Evolutionary conservation across 1,140 invertebrate species (phyloP), one percentile per base, ranked within the genome.

Genomic region (Dinothrombium tinctorium): DNA sequence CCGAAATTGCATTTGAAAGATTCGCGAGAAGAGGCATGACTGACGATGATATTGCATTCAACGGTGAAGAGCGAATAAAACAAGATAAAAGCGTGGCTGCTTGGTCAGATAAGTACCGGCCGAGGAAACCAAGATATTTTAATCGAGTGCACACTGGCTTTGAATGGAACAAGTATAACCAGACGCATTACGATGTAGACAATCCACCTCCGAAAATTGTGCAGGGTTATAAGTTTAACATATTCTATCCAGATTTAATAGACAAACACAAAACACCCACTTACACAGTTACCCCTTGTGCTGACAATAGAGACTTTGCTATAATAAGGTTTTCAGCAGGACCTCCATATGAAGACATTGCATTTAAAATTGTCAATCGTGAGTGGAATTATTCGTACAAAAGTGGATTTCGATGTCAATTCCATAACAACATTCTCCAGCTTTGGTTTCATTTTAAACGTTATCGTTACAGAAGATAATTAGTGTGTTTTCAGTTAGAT

Each of bases 161-260:
- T 61, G 92, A 98, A 56, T 99, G 94, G 94, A 99, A 99, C 60
- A 98, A 98, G 57, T 99, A 99, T 57, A 99, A 99, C 64, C 92
- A 99, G 61, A 98, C 90, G 14, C 92, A 98, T 65, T 99, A 99
- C 59, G 92, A 99, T 56, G 90, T 96, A 74, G 94, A 99, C 59
- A 99, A 99, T 67, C 92, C 94, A 28, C 94, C 94, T 14, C 94
- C 94, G 1, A 99, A 99, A 64, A 95, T 99, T 55, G 94, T 99
- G 0, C 92, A 99, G 60, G 94, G 94, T 21, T 99, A 99, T 63
- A 98, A 98, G 58, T 99, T 99, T 62, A 99, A 99, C 63, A 98
- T 99, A 46, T 98, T 99, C 62, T 99, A 95, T 66, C 92, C 92
- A 0, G 94, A 99, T 68, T 66, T 99, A 31, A 94, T 99, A 50